These are phyloP conservation scores for Scomberomorus guttatus DNA, from an alignment of 2,797 vertebrate genomes.

Conservation along the genomic window DNA sequence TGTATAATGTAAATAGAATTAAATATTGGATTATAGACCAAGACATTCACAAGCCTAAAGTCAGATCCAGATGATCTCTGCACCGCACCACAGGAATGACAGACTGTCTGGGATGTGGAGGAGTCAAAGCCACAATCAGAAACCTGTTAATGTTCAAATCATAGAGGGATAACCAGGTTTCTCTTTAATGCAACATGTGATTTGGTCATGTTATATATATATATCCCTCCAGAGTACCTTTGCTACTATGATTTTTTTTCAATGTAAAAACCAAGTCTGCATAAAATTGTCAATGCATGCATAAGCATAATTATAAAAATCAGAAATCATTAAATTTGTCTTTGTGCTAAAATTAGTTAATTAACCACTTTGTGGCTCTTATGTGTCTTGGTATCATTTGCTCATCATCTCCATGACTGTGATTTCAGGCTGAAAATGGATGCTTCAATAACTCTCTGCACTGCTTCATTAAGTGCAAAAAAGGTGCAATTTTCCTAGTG, in stretches of 20 bases:
- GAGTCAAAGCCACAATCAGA: too few relatives aligned
- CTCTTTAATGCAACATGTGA: background rate
- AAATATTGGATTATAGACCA: background rate
- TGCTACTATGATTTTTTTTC: background rate
- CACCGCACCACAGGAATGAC: background rate
- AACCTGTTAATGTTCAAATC: too few relatives aligned
- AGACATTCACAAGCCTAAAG: background rate
- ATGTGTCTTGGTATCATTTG: background rate
- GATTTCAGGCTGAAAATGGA: conserved; percentile 3
- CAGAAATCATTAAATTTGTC: background rate
- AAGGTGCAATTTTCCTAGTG: background rate
- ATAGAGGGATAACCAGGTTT: background rate
- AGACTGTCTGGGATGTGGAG: background rate
- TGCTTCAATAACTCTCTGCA: conserved; percentile 4
- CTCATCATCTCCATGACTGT: conserved; percentile 3
- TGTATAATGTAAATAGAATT: background rate
- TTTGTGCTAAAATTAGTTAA: conserved; percentile 9
- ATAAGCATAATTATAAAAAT: background rate
- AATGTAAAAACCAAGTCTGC: background rate
- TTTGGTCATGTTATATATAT: background rate
- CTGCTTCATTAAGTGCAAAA: conserved; percentile 29
- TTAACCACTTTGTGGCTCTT: background rate
- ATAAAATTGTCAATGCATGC: background rate
- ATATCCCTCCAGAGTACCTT: background rate
- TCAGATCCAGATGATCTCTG: background rate